Conservation (phyloP, 1,140 invertebrate genomes). For the Drosophila carrolli region DNA sequence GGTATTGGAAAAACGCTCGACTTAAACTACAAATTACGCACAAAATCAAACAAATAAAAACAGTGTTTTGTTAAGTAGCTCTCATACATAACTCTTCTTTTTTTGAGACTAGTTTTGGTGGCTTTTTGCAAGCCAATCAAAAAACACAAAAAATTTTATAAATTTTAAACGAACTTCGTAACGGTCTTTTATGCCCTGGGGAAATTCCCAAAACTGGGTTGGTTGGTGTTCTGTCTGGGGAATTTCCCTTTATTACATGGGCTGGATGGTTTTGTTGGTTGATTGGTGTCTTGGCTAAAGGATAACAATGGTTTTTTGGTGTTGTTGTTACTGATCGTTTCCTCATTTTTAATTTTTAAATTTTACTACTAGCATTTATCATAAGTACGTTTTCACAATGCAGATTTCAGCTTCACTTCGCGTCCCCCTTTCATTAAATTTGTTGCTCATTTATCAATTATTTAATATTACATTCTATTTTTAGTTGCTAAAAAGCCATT, state of each 20-base stretch:
- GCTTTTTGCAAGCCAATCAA: conserved; percentile 10
- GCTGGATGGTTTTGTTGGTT: conserved; percentile 14
- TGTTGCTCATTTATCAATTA: conserved; percentile 29
- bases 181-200: conserved; percentile 9
- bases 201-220: conserved; percentile 5
- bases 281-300: conserved; percentile 28
- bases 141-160: conserved; percentile 20
- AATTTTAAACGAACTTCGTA: conserved; percentile 20
- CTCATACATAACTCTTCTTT: conserved; percentile 15
- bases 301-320: conserved; percentile 16
- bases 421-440: conserved; percentile 11
- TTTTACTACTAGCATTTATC: conserved; percentile 73
- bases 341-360: conserved; percentile 37
- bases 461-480: conserved; percentile 31
- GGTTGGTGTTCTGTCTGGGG: conserved; percentile 17
- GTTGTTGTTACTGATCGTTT: conserved; percentile 12
- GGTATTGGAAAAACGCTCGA: conserved; percentile 4
- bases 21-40: conserved; percentile 36
- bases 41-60: conserved; percentile 34
- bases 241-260: conserved; percentile 6
- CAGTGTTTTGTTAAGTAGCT: conserved; percentile 49
- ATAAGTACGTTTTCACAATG: conserved; percentile 79
- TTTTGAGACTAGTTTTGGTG: conserved; percentile 71
- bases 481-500: conserved; percentile 63
- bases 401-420: conserved; percentile 58